Evolutionary conservation across 2,113 vertebrate genomes (phyloP).

Genomic region (Ranitomeya imitator): DNA sequence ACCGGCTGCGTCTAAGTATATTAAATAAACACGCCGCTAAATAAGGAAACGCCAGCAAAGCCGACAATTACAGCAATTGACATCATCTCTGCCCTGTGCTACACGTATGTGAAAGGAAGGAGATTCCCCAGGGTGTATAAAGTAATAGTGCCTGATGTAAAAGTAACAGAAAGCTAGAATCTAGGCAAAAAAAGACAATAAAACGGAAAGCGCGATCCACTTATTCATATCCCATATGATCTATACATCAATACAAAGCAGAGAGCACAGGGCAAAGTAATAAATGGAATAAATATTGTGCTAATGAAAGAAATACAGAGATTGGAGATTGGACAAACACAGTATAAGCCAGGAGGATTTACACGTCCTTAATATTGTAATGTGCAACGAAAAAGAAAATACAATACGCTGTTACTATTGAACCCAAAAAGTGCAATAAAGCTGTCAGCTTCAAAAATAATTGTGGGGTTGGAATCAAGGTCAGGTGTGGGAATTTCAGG

Average conservation of each 20-base stretch:
- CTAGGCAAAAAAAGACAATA: not conserved
- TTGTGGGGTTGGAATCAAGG: not conserved
- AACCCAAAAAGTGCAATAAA: not conserved
- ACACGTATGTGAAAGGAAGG: constrained; percentile 10
- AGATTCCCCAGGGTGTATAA: constrained; percentile 17
- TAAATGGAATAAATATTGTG: constrained; percentile 2
- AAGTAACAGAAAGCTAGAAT: constrained; percentile 20
- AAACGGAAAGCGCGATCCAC: constrained; percentile 8
- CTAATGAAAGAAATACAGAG: constrained; percentile 38
- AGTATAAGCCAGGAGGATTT: constrained; percentile 16
- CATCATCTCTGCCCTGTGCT: constrained; percentile 9
- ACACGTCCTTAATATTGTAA: constrained; percentile 21
- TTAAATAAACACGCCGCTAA: constrained; percentile 25
- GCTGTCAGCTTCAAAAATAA: not conserved
- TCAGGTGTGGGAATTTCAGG: not conserved
- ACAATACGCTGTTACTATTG: constrained; percentile 18
- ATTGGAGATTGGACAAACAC: not conserved
- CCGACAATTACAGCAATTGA: constrained; percentile 15
- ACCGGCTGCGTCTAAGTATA: constrained; percentile 9
- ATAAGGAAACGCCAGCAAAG: constrained; percentile 25
- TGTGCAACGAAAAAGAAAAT: constrained; percentile 8
- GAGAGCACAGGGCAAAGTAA: not conserved
- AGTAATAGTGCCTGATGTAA: constrained; percentile 6
- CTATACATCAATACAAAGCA: constrained; percentile 2
- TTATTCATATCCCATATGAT: constrained; percentile 33